Evolutionary conservation across 1,140 invertebrate genomes (phyloP).

Genomic region (Bathynomus jamesi): DNA sequence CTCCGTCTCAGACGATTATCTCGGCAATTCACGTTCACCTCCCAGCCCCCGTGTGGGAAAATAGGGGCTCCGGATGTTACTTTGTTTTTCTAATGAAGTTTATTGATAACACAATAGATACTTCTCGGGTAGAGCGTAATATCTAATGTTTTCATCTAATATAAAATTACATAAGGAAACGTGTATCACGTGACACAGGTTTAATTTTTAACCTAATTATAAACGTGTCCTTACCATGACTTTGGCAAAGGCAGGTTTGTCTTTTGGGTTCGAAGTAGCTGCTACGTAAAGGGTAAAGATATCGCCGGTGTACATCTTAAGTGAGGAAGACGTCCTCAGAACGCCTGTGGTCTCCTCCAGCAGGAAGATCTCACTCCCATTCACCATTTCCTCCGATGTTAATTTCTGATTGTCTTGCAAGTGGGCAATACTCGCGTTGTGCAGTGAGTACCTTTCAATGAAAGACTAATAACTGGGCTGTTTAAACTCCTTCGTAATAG

Average conservation of each 20-base stretch:
- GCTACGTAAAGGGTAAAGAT: conserved; percentile 55
- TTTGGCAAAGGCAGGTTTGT: conserved; percentile 23
- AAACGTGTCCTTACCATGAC: conserved; percentile 35
- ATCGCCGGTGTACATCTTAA: conserved; percentile 62
- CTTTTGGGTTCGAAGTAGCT: conserved; percentile 53
- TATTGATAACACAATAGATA: no score
- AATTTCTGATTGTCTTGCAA: conserved; percentile 25
- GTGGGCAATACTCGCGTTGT: conserved; percentile 31
- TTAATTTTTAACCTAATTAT: no score
- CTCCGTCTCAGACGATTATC: no score
- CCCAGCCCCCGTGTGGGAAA: no score
- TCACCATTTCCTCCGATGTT: conserved; percentile 40
- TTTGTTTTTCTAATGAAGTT: no score
- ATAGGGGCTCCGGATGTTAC: no score
- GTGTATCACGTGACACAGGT: no score
- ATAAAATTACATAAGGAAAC: no score
- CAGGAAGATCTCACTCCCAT: conserved; percentile 45
- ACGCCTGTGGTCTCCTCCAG: conserved; percentile 59
- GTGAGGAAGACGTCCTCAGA: conserved; percentile 57
- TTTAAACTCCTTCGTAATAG: no score
- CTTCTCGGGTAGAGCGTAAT: no score
- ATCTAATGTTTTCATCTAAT: no score
- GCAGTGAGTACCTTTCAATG: conserved; percentile 17
- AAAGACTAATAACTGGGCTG: not conserved
- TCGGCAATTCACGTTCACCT: no score